Percentiles rank a stretch among this genome's conserved stretches.
Evolutionary conservation across 2,888 invertebrate genomes (phyloP).

Genomic region (Zhengitettix transpicula): DNA sequence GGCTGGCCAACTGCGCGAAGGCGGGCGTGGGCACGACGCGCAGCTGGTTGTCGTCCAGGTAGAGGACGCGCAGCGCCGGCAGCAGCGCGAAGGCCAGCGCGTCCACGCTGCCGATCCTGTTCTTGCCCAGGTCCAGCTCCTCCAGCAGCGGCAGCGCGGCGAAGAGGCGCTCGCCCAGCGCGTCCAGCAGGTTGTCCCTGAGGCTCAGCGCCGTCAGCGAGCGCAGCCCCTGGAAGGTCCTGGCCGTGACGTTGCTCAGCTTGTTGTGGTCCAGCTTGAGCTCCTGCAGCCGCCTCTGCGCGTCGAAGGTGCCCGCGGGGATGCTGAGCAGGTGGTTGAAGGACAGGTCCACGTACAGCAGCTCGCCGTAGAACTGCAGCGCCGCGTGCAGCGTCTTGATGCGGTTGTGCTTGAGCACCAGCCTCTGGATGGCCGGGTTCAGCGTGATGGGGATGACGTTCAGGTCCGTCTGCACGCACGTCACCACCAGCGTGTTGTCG

Average conservation of each 20-base stretch:
- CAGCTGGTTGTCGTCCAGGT: slow-evolving; percentile 70
- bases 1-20: slow-evolving; percentile 52
- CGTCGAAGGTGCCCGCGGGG: slow-evolving; percentile 59
- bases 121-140: slow-evolving; percentile 72
- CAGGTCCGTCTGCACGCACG: slow-evolving; percentile 69
- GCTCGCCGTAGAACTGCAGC: slow-evolving; percentile 73
- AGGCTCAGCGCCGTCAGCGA: slow-evolving; percentile 66
- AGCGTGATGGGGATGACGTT: slow-evolving; percentile 81
- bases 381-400: slow-evolving; percentile 73
- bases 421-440: slow-evolving; percentile 75
- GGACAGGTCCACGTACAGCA: slow-evolving; percentile 71
- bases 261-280: slow-evolving; percentile 73
- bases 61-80: slow-evolving; percentile 56
- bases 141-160: slow-evolving; percentile 56
- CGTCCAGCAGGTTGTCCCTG: slow-evolving; percentile 65
- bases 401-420: slow-evolving; percentile 64
- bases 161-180: slow-evolving; percentile 58
- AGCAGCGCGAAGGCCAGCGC: slow-evolving; percentile 58
- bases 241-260: slow-evolving; percentile 61
- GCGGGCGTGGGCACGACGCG: slow-evolving; percentile 58
- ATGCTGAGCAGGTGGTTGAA: slow-evolving; percentile 71
- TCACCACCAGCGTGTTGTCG: slow-evolving; percentile 73
- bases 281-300: slow-evolving; percentile 66
- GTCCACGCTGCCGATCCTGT: slow-evolving; percentile 66
- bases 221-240: slow-evolving; percentile 61